phyloP scores from a whole-genome alignment of 2,888 invertebrate species.

The Tetheella fluctuosa region DNA sequence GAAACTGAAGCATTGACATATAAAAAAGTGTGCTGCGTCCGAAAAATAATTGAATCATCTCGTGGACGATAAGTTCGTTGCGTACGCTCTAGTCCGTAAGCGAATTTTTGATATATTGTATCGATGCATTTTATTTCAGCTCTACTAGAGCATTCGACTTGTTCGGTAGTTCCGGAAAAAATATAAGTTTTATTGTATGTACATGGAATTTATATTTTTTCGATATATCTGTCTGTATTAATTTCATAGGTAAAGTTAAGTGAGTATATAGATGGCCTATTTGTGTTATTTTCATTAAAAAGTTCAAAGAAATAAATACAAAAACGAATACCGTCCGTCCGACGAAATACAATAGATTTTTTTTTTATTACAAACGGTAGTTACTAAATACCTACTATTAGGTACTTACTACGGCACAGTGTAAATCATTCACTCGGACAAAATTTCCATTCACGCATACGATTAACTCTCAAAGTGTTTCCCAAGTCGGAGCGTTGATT shows the following conservation, averaged over 20 bases:
- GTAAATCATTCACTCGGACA: neutral
- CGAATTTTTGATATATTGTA: neutral
- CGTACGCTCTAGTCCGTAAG: neutral
- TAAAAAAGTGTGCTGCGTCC: no score
- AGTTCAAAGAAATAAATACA: no score
- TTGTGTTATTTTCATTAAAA: no score
- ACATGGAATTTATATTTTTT: neutral
- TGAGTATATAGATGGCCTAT: no score
- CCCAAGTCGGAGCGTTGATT: constrained; percentile 25
- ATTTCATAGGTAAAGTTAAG: neutral
- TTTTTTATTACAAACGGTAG: no score
- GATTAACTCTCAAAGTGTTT: constrained; percentile 12
- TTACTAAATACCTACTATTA: neutral
- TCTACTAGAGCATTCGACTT: neutral
- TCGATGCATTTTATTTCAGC: neutral
- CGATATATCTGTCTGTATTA: neutral
- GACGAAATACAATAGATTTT: no score
- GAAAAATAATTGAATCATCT: no score
- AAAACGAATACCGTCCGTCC: no score
- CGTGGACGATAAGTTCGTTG: no score
- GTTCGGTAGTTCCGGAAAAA: neutral
- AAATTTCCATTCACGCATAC: neutral
- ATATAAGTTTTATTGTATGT: neutral
- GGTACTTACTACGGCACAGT: no score
- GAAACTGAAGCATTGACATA: no score